Conservation (phyloP, 2,797 vertebrate genomes). For the Cheirogaleus major region DNA sequence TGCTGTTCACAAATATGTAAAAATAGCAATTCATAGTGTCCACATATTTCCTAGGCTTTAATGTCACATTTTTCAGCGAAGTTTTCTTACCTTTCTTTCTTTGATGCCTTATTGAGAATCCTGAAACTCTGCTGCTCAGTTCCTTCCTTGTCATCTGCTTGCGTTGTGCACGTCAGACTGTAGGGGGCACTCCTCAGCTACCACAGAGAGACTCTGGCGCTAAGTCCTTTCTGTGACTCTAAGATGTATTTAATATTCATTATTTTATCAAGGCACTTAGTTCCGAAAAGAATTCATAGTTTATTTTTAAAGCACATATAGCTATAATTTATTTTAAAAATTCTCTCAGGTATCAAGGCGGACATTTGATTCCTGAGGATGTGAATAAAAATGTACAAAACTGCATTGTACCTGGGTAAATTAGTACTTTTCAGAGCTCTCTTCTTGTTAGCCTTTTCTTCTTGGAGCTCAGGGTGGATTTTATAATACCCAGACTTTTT, state of each 20-base stretch:
- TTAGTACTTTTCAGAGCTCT: not conserved
- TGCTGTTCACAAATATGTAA: not conserved
- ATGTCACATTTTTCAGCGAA: not conserved
- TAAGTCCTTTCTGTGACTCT: constrained; percentile 29
- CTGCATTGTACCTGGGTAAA: not conserved
- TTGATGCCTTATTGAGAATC: not conserved
- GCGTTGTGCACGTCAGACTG: constrained; percentile 48
- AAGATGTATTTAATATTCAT: constrained; percentile 67
- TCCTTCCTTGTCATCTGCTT: not conserved
- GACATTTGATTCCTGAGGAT: constrained; percentile 7
- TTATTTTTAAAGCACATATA: constrained; percentile 54
- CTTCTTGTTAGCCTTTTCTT: constrained; percentile 11
- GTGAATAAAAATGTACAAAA: constrained; percentile 18
- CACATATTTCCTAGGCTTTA: not conserved
- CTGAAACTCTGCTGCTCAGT: not conserved
- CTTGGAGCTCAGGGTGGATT: constrained; percentile 19
- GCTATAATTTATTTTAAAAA: not conserved
- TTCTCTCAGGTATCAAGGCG: constrained; percentile 26
- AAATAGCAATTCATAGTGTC: not conserved
- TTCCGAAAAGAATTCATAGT: constrained; percentile 57
- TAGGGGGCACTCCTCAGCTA: constrained; percentile 83
- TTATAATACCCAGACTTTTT: constrained; percentile 60
- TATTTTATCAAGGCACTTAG: constrained; percentile 71
- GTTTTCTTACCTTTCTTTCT: constrained; percentile 48
- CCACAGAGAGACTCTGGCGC: constrained; percentile 26